These are phyloP conservation scores for Heliconius melpomene DNA, from an alignment of 1,140 invertebrate species.

Conservation along the genomic window DNA sequence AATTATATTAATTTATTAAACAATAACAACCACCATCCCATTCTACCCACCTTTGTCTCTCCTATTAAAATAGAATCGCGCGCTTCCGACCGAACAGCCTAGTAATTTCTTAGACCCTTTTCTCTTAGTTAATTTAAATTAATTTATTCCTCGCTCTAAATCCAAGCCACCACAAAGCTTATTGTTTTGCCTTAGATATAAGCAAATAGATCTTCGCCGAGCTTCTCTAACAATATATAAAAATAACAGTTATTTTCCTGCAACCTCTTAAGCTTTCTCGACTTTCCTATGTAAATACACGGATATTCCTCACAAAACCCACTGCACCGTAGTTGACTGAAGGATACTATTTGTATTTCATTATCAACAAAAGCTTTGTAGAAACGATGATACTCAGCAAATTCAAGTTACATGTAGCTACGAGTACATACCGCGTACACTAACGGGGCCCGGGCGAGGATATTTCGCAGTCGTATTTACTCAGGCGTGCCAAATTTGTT, in stretches of 20 bases:
- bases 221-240: constrained; percentile 37
- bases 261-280: constrained; percentile 44
- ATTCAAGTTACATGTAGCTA: constrained; percentile 66
- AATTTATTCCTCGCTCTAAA: constrained; percentile 61
- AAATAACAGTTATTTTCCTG: constrained; percentile 43
- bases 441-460: constrained; percentile 68
- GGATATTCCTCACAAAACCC: constrained; percentile 64
- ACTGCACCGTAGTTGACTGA: constrained; percentile 63
- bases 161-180: constrained; percentile 30
- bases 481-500: constrained; percentile 80
- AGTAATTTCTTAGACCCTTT: constrained; percentile 71
- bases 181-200: constrained; percentile 35
- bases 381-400: constrained; percentile 75
- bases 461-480: constrained; percentile 79
- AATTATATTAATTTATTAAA: constrained; percentile 48
- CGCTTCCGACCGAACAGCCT: constrained; percentile 58
- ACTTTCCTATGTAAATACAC: constrained; percentile 53
- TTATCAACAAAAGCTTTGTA: constrained; percentile 76
- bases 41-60: constrained; percentile 69
- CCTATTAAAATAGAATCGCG: constrained; percentile 65
- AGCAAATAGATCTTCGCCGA: constrained; percentile 34
- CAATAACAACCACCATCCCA: constrained; percentile 65
- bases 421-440: constrained; percentile 60
- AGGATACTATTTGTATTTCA: constrained; percentile 78
- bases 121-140: constrained; percentile 75